Evolutionary conservation across 2,797 vertebrate genomes (phyloP), one percentile per base, ranked within the genome.

Genomic region (Morus bassanus): DNA sequence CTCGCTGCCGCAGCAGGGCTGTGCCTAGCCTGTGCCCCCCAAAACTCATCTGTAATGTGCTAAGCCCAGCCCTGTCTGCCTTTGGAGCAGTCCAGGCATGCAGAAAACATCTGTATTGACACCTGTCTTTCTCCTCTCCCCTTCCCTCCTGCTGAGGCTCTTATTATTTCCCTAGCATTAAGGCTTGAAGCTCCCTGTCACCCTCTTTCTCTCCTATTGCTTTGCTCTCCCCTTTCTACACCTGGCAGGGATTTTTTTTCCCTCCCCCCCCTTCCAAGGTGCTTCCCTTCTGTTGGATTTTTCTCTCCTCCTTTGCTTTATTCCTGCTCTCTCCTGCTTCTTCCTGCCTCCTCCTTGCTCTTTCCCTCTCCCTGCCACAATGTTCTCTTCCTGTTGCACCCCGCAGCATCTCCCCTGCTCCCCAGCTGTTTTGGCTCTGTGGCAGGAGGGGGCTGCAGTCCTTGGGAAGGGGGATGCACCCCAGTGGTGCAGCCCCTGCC

Each of bases 221-320:
- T 67, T 46, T 87, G 35, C n/a, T 76, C 27, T 86, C 33, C 39
- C 43, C 13, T 57, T 78, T 39, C 73, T 78, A 2, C 33, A 56
- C 68, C 74, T 79, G 22, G 30, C 56, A 64, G 35, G 54, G 35
- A 13, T 33, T 18, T 64, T 67, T 39, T 28, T 27, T 4, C 41
- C 41, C 41, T 2, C 5, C 7, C 14, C 74, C 28, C 18, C 13
- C n/a, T 60, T 24, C 39, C 35, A 74, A 43, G 51, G 39, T 90
- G 11, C n/a, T 86, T 89, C 60, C 48, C 31, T 87, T 93, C 68
- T 65, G 28, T 18, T 73, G 48, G 39, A 19, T 91, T 92, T 93
- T 57, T 76, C 16, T 63, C 33, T 56, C 24, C 48, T 46, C 41
- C 0, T 48, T 69, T 65, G 57, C 79, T 87, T 89, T 91, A 67